Conservation (phyloP, 2,888 invertebrate species). For the Habroteleia sp. region DNA sequence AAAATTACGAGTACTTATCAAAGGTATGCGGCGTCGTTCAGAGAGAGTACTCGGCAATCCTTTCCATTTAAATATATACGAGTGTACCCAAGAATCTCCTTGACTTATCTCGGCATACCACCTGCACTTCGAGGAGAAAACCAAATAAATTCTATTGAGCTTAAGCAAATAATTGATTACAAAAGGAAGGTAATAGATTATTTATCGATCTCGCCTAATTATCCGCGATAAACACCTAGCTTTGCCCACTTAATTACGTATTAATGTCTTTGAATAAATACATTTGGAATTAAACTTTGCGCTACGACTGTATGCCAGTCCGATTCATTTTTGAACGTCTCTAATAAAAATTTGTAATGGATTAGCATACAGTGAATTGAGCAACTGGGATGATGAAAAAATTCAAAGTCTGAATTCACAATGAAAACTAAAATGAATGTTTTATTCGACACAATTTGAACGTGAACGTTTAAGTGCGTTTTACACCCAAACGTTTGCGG, state of each 20-base stretch:
- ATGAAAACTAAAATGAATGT: slow-evolving; percentile 45
- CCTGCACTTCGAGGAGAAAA: slow-evolving; percentile 27
- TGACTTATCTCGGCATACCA: slow-evolving; percentile 44
- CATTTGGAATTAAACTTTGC: slow-evolving; percentile 8
- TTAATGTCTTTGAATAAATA: slow-evolving; percentile 36
- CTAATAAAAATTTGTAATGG: slow-evolving; percentile 15
- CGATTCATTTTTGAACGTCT: slow-evolving; percentile 29
- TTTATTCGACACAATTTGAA: slow-evolving; percentile 23
- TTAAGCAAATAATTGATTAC: slow-evolving; percentile 44
- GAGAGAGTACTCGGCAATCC: slow-evolving; percentile 21
- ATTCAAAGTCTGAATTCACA: slow-evolving; percentile 35
- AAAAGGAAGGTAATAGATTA: slow-evolving; percentile 32
- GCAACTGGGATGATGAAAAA: slow-evolving; percentile 41
- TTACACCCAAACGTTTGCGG: slow-evolving; percentile 43
- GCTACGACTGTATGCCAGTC: neutral
- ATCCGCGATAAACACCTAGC: slow-evolving; percentile 14
- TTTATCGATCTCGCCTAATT: slow-evolving; percentile 49
- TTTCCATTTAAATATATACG: slow-evolving; percentile 39
- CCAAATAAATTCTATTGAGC: slow-evolving; percentile 50
- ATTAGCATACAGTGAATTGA: slow-evolving; percentile 36
- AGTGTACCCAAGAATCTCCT: slow-evolving; percentile 29
- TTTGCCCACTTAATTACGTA: slow-evolving; percentile 18
- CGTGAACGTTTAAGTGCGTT: slow-evolving; percentile 13
- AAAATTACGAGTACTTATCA: slow-evolving; percentile 49
- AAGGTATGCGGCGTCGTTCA: slow-evolving; percentile 23